phyloP scores from a whole-genome alignment of 2,797 vertebrate species.

The Anguilla megastoma region DNA sequence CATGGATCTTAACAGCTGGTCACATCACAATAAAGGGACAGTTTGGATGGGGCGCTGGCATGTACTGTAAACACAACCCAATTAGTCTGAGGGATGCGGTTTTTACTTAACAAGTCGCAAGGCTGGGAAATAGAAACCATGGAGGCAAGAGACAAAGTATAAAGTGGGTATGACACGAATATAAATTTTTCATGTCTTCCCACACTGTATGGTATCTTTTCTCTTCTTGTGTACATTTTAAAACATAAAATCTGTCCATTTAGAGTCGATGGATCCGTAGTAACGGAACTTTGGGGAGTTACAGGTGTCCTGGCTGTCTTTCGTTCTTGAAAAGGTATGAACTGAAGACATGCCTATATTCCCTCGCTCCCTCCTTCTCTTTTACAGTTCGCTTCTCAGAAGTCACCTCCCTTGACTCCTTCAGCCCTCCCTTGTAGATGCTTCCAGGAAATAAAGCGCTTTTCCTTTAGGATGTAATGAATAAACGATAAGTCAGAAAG shows the following conservation, averaged over 20 bases:
- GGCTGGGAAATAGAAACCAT: neutral
- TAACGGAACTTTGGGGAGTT: neutral
- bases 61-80: neutral
- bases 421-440: neutral
- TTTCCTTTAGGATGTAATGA: neutral
- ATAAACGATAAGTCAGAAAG: neutral
- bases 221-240: too few species aligned
- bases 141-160: neutral
- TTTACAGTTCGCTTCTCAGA: neutral
- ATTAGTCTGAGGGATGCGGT: neutral
- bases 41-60: neutral
- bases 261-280: neutral
- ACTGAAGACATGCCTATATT: neutral
- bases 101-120: neutral
- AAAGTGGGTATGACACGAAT: neutral
- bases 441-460: neutral
- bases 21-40: neutral
- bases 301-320: neutral
- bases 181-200: neutral
- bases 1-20: neutral
- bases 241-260: too few species aligned
- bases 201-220: neutral
- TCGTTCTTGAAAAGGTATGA: neutral
- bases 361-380: slow-evolving; percentile 42
- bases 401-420: neutral